Evolutionary conservation across 2,888 invertebrate genomes (phyloP), one percentile per base, ranked within the genome.

Genomic region (Polia nebulosa): DNA sequence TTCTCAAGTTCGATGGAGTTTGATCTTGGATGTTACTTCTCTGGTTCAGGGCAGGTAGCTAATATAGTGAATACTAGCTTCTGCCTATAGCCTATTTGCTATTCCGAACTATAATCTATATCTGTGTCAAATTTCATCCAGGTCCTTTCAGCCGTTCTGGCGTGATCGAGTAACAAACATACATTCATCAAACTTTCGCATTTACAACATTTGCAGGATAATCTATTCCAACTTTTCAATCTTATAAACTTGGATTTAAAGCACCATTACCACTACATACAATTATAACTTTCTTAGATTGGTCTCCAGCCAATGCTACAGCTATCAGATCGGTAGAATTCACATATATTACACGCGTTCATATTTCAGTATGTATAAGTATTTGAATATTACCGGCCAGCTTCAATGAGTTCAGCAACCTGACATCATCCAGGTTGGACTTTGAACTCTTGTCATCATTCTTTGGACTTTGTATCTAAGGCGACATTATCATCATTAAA

Each of bases 361-460:
- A n/a, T 29, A 29, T 13, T 52, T 32, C 20, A 32, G 32, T 13
- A 29, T 17, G n/a, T n/a, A n/a, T n/a, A n/a, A n/a, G n/a, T n/a
- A n/a, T n/a, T n/a, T n/a, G 25, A 47, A 5, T 15, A 36, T 4
- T 17, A n/a, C 39, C n/a, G n/a, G n/a, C n/a, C 44, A 51, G 52
- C 13, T 39, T 52, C 8, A 45, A 39, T 25, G 61, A 61, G 72
- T 61, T 70, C 36, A 72, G 36, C 32, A 61, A 70, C 72, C 72
- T 5, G 20, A 36, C 51, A 20, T 44, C 41, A 49, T 3, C 13
- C 17, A 29, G 71, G 45, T 41, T 61, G 32, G 25, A 72, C 52
- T 58, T 29, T 20, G 25, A 5, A 56, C 25, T 22, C 11, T 13
- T n/a, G 29, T 17, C 22, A 45, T 32, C 11, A 32, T 49, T 34